phyloP scores from a whole-genome alignment of 2,113 vertebrate species.

The Pluvianellus socialis region DNA sequence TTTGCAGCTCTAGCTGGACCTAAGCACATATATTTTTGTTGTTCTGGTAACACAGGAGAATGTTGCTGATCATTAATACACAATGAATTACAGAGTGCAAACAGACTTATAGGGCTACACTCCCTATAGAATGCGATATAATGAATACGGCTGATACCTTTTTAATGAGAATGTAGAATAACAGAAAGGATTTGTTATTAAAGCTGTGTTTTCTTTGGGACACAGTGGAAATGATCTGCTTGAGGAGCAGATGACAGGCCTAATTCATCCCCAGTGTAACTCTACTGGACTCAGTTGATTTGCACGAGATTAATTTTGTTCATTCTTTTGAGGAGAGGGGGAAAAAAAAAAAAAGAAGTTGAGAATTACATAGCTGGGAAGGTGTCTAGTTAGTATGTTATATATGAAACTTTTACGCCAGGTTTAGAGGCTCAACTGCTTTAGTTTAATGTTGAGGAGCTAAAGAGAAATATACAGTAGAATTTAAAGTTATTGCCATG shows the following conservation, averaged over 20 bases:
- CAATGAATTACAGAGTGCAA: neutral
- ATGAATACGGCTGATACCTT: neutral
- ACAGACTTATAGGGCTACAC: neutral
- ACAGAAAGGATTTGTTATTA: neutral
- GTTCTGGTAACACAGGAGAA: neutral
- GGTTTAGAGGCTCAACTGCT: neutral
- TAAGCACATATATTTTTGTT: neutral
- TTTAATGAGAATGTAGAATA: neutral
- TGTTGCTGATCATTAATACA: neutral
- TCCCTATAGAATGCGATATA: neutral
- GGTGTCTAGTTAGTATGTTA: neutral
- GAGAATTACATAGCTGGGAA: neutral
- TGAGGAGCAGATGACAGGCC: neutral
- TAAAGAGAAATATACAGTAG: neutral
- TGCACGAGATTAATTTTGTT: neutral
- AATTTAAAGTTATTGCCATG: neutral
- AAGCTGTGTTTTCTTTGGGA: neutral
- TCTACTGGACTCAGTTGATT: neutral
- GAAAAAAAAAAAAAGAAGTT: neutral
- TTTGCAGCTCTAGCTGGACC: neutral
- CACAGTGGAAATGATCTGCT: neutral
- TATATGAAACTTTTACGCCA: neutral
- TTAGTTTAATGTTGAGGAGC: neutral
- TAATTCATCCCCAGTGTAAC: neutral
- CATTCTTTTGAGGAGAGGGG: neutral